Conservation (phyloP, 2,797 vertebrate genomes). For the Ctenochaetus hawaiiensis region DNA sequence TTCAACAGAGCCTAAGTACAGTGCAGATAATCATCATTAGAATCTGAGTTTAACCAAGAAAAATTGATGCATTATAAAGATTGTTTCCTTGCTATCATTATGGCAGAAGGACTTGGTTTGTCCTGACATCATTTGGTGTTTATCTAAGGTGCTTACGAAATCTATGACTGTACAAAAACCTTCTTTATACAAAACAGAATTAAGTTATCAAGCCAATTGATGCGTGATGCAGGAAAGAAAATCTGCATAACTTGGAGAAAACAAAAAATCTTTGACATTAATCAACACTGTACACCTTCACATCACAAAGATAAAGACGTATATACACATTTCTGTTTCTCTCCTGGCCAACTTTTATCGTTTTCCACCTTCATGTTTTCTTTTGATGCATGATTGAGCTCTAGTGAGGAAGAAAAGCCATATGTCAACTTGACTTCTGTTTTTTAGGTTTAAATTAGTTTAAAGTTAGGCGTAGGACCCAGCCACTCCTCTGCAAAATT, state of each 20-base stretch:
- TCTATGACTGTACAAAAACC: conserved; percentile 57
- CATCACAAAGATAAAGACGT: conserved; percentile 47
- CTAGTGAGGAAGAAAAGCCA: conserved; percentile 9
- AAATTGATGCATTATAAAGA: conserved; percentile 14
- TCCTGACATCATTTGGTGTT: conserved; percentile 70
- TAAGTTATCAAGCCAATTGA: conserved; percentile 27
- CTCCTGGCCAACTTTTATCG: neutral
- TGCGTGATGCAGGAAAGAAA: conserved; percentile 3
- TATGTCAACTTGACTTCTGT: neutral
- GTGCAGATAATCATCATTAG: conserved; percentile 16
- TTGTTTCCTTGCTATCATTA: conserved; percentile 13
- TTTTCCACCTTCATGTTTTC: neutral
- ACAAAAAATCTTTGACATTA: conserved; percentile 27
- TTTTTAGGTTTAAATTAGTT: conserved; percentile 22
- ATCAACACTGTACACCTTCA: conserved; percentile 66
- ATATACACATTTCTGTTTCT: conserved; percentile 41
- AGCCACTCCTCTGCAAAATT: conserved; percentile 20
- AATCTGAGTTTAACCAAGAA: conserved; percentile 16
- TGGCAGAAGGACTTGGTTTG: conserved; percentile 13
- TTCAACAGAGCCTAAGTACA: conserved; percentile 18
- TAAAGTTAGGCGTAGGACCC: conserved; percentile 20
- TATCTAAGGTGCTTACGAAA: conserved; percentile 76
- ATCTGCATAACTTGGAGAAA: conserved; percentile 3
- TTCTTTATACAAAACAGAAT: conserved; percentile 33
- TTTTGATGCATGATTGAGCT: neutral